These are phyloP conservation scores for Myopa testacea DNA, from an alignment of 2,888 invertebrate genomes.

Conservation along the genomic window DNA sequence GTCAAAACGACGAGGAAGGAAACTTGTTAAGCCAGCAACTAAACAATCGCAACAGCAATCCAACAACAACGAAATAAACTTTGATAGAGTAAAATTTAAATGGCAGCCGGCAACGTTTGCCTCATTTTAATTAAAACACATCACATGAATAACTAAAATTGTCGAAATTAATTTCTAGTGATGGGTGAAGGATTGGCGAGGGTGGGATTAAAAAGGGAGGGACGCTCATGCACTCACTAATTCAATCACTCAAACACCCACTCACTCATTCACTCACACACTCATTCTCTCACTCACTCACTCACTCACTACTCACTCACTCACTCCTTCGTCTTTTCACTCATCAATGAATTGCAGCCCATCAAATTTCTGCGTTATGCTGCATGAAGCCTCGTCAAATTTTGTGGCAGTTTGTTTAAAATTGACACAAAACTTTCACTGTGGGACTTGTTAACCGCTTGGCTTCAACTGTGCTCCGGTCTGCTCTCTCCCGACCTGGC, in stretches of 20 bases:
- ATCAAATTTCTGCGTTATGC: no score
- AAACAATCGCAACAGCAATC: constrained; percentile 9
- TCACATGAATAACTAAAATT: constrained; percentile 37
- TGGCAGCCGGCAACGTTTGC: constrained; percentile 25
- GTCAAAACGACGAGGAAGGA: neutral
- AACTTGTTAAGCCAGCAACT: neutral
- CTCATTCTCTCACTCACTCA: no score
- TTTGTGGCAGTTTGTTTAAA: neutral
- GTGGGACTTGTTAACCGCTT: neutral
- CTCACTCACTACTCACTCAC: no score
- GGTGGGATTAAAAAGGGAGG: neutral
- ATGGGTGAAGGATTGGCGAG: neutral
- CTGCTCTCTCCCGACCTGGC: neutral
- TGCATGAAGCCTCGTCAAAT: no score
- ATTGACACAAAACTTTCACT: constrained; percentile 18
- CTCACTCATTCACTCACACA: no score
- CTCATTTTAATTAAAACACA: constrained; percentile 36
- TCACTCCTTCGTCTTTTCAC: no score
- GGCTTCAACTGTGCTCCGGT: neutral
- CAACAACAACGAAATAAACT: constrained; percentile 13
- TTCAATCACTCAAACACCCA: no score
- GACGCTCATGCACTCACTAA: no score
- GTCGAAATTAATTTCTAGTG: constrained; percentile 21
- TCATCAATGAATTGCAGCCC: no score
- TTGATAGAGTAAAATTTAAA: constrained; percentile 33